These are phyloP conservation scores for Acipenser transmontanus DNA, from an alignment of 2,797 vertebrate genomes.

Conservation along the genomic window DNA sequence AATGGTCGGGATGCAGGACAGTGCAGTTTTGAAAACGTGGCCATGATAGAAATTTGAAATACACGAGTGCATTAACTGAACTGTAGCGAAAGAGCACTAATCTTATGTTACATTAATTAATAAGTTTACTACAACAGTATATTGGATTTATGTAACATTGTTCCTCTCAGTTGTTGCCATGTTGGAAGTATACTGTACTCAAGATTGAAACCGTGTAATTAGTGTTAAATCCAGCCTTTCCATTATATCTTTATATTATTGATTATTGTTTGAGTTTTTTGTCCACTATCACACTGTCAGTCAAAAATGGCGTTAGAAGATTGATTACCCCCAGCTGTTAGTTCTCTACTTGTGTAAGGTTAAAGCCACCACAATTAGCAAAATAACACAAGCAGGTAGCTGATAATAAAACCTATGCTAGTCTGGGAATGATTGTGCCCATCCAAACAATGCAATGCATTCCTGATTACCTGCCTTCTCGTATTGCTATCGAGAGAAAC, in stretches of 20 bases:
- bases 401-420: background rate
- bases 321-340: constrained; percentile 14
- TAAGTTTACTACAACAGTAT: too few relatives aligned
- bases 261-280: constrained; percentile 14
- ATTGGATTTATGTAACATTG: too few relatives aligned
- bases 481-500: background rate
- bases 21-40: too few relatives aligned
- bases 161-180: too few relatives aligned
- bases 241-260: background rate
- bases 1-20: too few relatives aligned
- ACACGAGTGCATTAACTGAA: too few relatives aligned
- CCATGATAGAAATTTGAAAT: too few relatives aligned
- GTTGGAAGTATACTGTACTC: too few relatives aligned
- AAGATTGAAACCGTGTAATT: too few relatives aligned
- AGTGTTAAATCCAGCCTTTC: too few relatives aligned
- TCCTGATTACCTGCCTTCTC: constrained; percentile 3
- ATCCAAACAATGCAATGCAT: constrained; percentile 1
- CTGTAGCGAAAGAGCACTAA: too few relatives aligned
- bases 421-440: background rate
- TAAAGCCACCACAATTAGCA: background rate
- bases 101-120: too few relatives aligned
- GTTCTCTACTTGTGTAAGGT: background rate
- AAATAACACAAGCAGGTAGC: background rate
- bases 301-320: constrained; percentile 14
- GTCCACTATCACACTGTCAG: constrained; percentile 12